Conservation (phyloP, 2,113 vertebrate species). For the Mionectes macconnelli region DNA sequence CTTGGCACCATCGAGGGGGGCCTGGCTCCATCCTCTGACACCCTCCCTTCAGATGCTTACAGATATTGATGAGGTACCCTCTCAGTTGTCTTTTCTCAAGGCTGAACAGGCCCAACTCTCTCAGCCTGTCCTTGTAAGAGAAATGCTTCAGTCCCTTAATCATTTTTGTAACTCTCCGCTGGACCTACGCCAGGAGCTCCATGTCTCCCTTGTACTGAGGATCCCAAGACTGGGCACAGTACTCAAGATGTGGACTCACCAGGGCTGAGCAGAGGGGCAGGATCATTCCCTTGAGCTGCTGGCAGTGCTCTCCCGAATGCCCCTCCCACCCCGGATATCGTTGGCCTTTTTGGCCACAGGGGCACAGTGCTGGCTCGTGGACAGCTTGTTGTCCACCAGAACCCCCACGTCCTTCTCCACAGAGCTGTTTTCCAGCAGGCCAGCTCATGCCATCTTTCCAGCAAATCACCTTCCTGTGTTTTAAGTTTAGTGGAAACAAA, state of each 20-base stretch:
- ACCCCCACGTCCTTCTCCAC: neutral
- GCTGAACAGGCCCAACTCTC: neutral
- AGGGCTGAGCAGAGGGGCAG: neutral
- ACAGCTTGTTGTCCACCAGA: neutral
- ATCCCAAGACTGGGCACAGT: neutral
- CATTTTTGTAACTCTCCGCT: neutral
- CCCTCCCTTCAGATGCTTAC: neutral
- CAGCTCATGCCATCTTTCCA: neutral
- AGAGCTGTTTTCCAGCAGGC: neutral
- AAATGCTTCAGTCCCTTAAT: neutral
- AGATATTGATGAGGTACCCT: neutral
- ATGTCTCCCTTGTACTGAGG: neutral
- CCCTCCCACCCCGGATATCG: neutral
- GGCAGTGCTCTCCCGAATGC: neutral
- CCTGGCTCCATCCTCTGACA: neutral
- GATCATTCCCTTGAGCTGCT: neutral
- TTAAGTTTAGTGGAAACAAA: neutral
- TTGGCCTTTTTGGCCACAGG: neutral
- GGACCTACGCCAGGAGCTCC: neutral
- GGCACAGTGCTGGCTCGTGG: neutral
- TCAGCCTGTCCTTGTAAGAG: neutral
- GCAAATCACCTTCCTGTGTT: neutral
- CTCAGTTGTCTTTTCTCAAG: neutral
- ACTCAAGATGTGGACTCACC: neutral
- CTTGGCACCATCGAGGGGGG: rapidly evolving